A percentile compares a stretch with the other conserved stretches of the same genome.
These are phyloP conservation scores for Phortica variegata DNA, from an alignment of 1,140 invertebrate species.

Conservation along the genomic window DNA sequence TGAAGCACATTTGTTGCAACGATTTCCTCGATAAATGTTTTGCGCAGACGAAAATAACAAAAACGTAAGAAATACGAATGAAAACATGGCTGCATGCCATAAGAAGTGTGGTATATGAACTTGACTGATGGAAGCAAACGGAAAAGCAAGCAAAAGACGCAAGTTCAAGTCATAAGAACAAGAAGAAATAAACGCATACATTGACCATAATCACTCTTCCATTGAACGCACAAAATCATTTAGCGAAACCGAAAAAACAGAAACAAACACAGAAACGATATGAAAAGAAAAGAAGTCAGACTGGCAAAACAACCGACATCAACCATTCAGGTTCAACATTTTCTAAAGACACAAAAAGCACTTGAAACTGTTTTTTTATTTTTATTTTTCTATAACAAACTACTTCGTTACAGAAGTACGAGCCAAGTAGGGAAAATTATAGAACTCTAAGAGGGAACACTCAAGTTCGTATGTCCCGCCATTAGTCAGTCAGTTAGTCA, in stretches of 20 bases:
- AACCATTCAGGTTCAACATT: too few relatives aligned
- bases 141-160: slow-evolving; percentile 26
- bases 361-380: slow-evolving; percentile 49
- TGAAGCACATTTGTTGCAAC: slow-evolving; percentile 19
- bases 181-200: slow-evolving; percentile 28
- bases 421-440: slow-evolving; percentile 36
- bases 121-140: slow-evolving; percentile 25
- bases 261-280: slow-evolving; percentile 21
- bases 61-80: slow-evolving; percentile 1
- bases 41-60: slow-evolving; percentile 15
- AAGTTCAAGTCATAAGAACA: slow-evolving; percentile 23
- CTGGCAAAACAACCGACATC: not conserved
- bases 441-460: too few relatives aligned
- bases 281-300: slow-evolving; percentile 13
- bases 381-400: slow-evolving; percentile 12
- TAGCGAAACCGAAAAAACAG: slow-evolving; percentile 50
- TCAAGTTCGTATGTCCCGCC: too few relatives aligned
- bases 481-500: too few relatives aligned
- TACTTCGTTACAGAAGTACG: slow-evolving; percentile 13
- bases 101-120: slow-evolving; percentile 48
- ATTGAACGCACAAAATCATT: slow-evolving; percentile 58
- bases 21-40: slow-evolving; percentile 32
- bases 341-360: slow-evolving; percentile 24
- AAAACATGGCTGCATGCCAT: slow-evolving; percentile 43
- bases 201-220: slow-evolving; percentile 55